Evolutionary conservation across 2,888 invertebrate species (phyloP), one percentile per base, ranked within the genome.

Genomic region (Sussaba pulchella): DNA sequence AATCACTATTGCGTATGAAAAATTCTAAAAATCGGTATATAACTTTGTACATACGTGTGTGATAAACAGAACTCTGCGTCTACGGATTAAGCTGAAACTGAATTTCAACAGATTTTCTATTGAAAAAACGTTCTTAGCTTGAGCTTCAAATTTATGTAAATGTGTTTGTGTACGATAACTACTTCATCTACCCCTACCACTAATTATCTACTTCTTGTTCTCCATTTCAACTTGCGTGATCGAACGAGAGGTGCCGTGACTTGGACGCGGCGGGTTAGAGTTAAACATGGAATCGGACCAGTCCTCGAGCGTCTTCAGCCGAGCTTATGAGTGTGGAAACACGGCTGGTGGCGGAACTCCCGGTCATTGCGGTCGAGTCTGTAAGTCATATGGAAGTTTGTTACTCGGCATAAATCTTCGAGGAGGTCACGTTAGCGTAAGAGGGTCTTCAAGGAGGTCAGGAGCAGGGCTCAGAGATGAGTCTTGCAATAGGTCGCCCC

Each of bases 391-490:
- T 71, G 66, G 61, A 71, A 67, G 61, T 72, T 59, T 72, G 67
- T 72, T 69, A 80, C 61, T 54, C 26, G 45, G 36, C 61, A 80
- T 72, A 76, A 80, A 80, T 80, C 71, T 67, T 19, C 9, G 50
- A n/a, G 45, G 17, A 45, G 43, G 21, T 70, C 31, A 61, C 36
- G 17, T 39, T 43, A 66, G 63, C 9, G 78, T 69, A 45, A 41
- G 54, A 73, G 63, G 41, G 66, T 78, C 45, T 69, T 78, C 59
- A 57, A 47, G 19, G 66, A 75, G 75, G 79, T 79, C 71, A 72
- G 59, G 59, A 45, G 59, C 57, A 14, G 41, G 71, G 70, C 59
- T 75, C 71, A 66, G 24, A 71, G 59, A 75, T 61, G 54, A 76
- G 52, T 76, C 36, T 21, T 59, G 24, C 66, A 71, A 24, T 67